Percentiles rank a stretch among this genome's conserved stretches.
phyloP scores from a whole-genome alignment of 92 coral and sea anemone species.

The Actinostola sp. region DNA sequence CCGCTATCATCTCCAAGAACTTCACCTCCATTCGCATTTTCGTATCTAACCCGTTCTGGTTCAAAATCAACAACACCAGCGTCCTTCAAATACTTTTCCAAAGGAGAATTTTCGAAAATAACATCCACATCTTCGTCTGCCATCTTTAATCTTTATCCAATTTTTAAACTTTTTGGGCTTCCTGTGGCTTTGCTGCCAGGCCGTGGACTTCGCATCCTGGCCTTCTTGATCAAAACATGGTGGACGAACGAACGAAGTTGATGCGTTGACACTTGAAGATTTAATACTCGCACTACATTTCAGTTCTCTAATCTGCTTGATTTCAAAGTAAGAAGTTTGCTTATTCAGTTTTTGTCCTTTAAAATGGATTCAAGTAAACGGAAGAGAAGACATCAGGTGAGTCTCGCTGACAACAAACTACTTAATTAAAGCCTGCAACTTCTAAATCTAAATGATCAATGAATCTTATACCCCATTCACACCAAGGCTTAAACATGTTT shows the following conservation, averaged over 20 bases:
- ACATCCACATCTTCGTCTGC: constrained; percentile 81
- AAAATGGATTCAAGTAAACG: constrained; percentile 3
- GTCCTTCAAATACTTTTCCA: constrained; percentile 79
- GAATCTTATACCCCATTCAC: too few relatives aligned
- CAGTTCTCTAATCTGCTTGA: too few relatives aligned
- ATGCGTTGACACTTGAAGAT: not conserved
- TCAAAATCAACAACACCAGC: constrained; percentile 88
- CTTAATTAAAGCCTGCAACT: too few relatives aligned
- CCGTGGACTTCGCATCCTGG: not conserved
- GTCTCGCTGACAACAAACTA: not conserved
- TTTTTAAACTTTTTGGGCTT: too few relatives aligned
- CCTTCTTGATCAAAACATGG: constrained; percentile 12
- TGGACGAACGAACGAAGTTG: not conserved
- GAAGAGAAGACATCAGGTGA: constrained; percentile 33
- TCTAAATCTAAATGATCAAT: too few relatives aligned
- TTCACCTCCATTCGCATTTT: not conserved
- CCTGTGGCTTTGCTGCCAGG: constrained; percentile 14
- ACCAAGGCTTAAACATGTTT: too few relatives aligned
- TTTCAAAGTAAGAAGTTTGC: too few relatives aligned
- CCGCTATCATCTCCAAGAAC: too few relatives aligned
- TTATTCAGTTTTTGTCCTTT: not conserved
- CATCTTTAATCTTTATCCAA: constrained; percentile 15
- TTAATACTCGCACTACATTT: too few relatives aligned
- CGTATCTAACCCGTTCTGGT: constrained; percentile 28
- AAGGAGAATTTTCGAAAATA: constrained; percentile 90